Evolutionary conservation across 2,888 invertebrate species (phyloP), one percentile per base, ranked within the genome.

Genomic region (Zootermopsis nevadensis): DNA sequence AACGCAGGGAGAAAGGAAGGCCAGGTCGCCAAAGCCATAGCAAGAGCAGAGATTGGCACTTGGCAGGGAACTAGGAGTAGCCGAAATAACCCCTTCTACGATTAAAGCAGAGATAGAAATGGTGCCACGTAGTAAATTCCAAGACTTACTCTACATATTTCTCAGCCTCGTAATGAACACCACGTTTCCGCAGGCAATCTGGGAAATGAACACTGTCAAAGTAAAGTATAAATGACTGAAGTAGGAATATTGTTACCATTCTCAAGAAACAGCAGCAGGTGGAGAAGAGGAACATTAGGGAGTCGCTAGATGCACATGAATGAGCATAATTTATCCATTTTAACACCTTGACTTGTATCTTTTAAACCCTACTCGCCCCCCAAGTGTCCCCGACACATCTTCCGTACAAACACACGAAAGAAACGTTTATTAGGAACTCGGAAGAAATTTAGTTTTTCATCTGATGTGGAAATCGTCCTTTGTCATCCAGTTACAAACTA

Each of bases 151-250:
- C 48, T 19, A 48, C 60, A 27, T 60, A 27, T 60, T 60, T 10
- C n/a, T 60, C n/a, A 12, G 60, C 60, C 60, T 60, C n/a, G 6
- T 60, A 60, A 60, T 60, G 60, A 60, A 27, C 27, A 27, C 60
- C 60, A 6, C n/a, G 38, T 80, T 80, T 80, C 80, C 80, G 35
- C 55, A 35, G 67, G 80, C 80, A 80, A 80, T 80, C 67, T 80
- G 66, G 67, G 33, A 67, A 80, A 80, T 80, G 80, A 80, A 80
- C 80, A 80, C 30, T 66, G 80, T 66, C 80, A 80, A 80, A 80
- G 66, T 80, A 35, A 80, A 80, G 60, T 80, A 67, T 80, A 80
- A 80, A 80, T 80, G 80, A 67, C 80, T 67, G 67, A 80, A 80
- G 80, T 67, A 12, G 60, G 80, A 55, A 80, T 33, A 48, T 7